Percentiles rank a stretch among this genome's conserved stretches.
These are phyloP conservation scores for Novumbra hubbsi DNA, from an alignment of 2,797 vertebrate species.

Conservation along the genomic window DNA sequence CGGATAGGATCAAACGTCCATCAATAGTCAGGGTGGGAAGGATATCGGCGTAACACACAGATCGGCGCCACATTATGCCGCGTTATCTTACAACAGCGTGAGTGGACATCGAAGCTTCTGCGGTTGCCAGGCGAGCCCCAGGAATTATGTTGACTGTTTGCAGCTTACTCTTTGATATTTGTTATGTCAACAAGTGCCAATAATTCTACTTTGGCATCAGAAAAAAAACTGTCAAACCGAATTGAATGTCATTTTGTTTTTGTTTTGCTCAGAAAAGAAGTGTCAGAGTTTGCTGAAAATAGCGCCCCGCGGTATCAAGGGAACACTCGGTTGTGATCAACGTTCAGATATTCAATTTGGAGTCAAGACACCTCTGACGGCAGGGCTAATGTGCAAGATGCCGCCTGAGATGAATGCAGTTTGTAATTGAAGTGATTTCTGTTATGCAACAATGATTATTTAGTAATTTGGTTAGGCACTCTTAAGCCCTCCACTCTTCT, in stretches of 20 bases:
- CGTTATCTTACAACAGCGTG: not conserved
- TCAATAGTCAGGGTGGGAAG: not conserved
- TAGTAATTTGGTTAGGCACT: constrained; percentile 44
- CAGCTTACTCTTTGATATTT: constrained; percentile 22
- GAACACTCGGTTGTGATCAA: constrained; percentile 1
- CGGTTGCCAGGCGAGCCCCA: not conserved
- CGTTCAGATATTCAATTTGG: constrained; percentile 7
- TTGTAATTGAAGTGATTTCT: constrained; percentile 38
- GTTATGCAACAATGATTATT: constrained; percentile 43
- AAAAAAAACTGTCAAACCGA: not conserved
- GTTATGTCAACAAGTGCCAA: constrained; percentile 18
- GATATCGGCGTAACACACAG: constrained; percentile 11
- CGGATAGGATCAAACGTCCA: constrained; percentile 4
- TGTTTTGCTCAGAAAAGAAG: no score
- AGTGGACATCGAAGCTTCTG: not conserved
- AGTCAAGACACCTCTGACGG: not conserved
- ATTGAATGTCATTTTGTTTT: not conserved
- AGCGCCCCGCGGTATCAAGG: not conserved
- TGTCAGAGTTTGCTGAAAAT: not conserved
- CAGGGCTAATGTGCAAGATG: not conserved
- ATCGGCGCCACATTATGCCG: constrained; percentile 5
- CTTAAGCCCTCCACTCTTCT: constrained; percentile 22
- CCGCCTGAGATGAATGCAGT: constrained; percentile 5
- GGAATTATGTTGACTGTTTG: not conserved
- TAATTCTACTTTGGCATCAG: constrained; percentile 7